These are phyloP conservation scores for Amniataba percoides DNA, from an alignment of 2,797 vertebrate genomes.

Conservation along the genomic window DNA sequence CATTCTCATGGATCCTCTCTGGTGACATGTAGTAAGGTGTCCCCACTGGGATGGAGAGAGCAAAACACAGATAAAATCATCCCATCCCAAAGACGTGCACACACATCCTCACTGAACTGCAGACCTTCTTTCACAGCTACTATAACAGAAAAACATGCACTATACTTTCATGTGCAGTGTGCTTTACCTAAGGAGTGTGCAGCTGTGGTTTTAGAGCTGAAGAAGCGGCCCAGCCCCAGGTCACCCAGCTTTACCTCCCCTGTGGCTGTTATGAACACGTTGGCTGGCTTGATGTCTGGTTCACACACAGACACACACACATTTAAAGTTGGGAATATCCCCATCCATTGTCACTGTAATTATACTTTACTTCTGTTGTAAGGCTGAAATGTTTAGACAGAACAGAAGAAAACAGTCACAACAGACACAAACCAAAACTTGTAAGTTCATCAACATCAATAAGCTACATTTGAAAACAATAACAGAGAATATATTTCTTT, in stretches of 20 bases:
- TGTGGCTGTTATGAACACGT: constrained; percentile 98
- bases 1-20: constrained; percentile 86
- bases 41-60: constrained; percentile 87
- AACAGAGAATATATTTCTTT: too few relatives aligned
- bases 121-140: too few relatives aligned
- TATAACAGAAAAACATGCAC: not conserved
- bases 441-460: too few relatives aligned
- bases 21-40: constrained; percentile 92
- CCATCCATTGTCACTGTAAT: not conserved
- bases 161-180: not conserved
- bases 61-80: not conserved
- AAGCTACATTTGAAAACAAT: too few relatives aligned
- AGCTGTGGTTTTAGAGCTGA: constrained; percentile 96
- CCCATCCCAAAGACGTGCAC: not conserved
- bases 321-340: not conserved
- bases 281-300: constrained; percentile 95
- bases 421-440: too few relatives aligned
- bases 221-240: constrained; percentile 94
- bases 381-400: not conserved
- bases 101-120: not conserved
- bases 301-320: constrained; percentile 25
- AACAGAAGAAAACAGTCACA: not conserved
- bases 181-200: constrained; percentile 95
- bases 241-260: constrained; percentile 97
- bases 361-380: not conserved